A percentile compares a stretch with the other conserved stretches of the same genome.
These are phyloP conservation scores for Drosophila pegasa DNA, from an alignment of 2,888 invertebrate genomes.

Conservation along the genomic window DNA sequence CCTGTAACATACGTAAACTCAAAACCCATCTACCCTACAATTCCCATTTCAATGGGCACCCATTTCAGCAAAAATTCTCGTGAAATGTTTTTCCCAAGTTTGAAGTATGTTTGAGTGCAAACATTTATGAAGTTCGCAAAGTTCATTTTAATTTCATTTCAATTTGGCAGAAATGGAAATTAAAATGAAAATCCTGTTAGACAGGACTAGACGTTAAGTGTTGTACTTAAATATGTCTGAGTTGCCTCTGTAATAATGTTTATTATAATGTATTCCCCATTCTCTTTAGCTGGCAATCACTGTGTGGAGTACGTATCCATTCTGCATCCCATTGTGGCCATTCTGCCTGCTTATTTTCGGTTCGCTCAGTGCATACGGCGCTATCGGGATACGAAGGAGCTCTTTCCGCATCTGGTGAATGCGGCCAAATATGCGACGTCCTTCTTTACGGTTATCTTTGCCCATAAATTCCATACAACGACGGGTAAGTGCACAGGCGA, in stretches of 20 bases:
- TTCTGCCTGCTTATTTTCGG: constrained; percentile 93
- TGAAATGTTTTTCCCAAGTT: background rate
- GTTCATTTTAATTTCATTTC: background rate
- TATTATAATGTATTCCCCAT: background rate
- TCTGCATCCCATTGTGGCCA: constrained; percentile 89
- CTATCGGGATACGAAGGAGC: constrained; percentile 91
- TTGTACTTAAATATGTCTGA: background rate
- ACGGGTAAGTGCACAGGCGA: constrained; percentile 71
- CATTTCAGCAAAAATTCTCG: background rate
- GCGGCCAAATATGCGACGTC: constrained; percentile 96
- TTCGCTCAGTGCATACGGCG: constrained; percentile 94
- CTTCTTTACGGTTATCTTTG: constrained; percentile 93
- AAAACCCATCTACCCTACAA: background rate
- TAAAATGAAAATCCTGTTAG: background rate
- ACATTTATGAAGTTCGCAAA: background rate
- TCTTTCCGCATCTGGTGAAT: constrained; percentile 93
- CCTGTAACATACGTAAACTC: background rate
- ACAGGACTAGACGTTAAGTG: background rate
- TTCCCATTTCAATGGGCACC: background rate
- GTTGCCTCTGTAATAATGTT: background rate
- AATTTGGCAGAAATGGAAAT: background rate
- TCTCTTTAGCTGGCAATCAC: constrained; percentile 84
- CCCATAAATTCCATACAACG: constrained; percentile 85
- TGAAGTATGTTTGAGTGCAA: background rate
- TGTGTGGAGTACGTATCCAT: constrained; percentile 86